Conservation (phyloP, 2,888 invertebrate genomes). For the Pachycephus smyrnensis region DNA sequence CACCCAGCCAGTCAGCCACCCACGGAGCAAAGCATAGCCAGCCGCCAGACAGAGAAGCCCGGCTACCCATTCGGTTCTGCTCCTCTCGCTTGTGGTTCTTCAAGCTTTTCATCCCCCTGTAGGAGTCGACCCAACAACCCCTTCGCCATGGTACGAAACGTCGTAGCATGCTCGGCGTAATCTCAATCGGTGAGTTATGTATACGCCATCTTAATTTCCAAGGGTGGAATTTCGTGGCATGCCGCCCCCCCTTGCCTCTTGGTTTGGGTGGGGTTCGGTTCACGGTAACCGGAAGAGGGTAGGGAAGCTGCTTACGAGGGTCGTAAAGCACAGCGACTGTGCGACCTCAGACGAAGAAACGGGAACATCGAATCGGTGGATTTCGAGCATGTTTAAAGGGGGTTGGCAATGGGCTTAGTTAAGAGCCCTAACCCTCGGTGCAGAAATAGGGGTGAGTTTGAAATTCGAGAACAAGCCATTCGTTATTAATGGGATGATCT, state of each 20-base stretch:
- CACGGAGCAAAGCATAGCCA: background rate
- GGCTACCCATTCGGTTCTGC: background rate
- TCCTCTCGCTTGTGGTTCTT: background rate
- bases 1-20: background rate
- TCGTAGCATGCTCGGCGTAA: constrained; percentile 8
- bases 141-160: background rate
- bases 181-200: constrained; percentile 24
- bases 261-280: background rate
- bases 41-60: background rate
- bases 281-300: background rate
- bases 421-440: background rate
- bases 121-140: background rate
- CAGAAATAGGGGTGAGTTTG: background rate
- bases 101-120: background rate
- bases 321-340: background rate
- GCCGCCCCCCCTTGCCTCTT: background rate
- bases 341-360: background rate
- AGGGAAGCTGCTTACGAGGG: background rate
- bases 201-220: constrained; percentile 22
- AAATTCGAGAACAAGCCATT: background rate
- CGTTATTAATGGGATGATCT: background rate
- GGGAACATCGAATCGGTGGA: background rate
- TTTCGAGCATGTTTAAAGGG: background rate
- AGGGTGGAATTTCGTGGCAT: background rate
- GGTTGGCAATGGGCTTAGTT: background rate